Evolutionary conservation across 2,797 vertebrate species (phyloP), one percentile per base, ranked within the genome.

Genomic region (Gadopsis bispinosus): DNA sequence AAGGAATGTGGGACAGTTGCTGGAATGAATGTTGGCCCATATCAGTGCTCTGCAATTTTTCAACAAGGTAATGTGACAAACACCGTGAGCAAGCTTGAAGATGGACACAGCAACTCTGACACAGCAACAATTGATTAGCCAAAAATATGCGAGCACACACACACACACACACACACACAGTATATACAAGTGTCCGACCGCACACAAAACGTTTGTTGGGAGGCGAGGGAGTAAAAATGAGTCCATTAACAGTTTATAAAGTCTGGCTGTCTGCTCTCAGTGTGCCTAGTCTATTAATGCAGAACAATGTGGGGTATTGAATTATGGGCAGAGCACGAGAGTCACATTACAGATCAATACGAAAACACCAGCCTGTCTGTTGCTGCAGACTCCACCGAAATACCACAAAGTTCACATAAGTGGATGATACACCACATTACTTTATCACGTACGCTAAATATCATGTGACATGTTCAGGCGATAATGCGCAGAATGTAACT

Each of bases 261-360:
- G 69, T 80, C 64, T 79, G 85, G 53, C 80, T 61, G 80, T 72
- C 70, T 65, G 70, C 50, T 64, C 55, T 56, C n/a, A 0, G 51
- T 41, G 22, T 60, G 66, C 48, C 69, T 41, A 4, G 77, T 69
- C 73, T 67, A 39, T 83, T 68, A 81, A 64, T 37, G 39, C n/a
- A 7, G 17, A 53, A 73, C 63, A 48, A 64, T 64, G 78, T 55
- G 50, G 19, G 58, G 55, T 69, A 86, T 39, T 69, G 81, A 77
- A 56, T 74, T 77, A 88, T 88, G 29, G 75, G 72, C 61, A 2
- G 68, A 71, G 68, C n/a, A 68, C 58, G 47, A 55, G 83, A 85
- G 76, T 88, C 79, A 33, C 66, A 63, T 88, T 79, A 66, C 86
- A 66, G 67, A 90, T 91, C 92, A 84, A 88, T 88, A 80, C 51